phyloP scores from a whole-genome alignment of 1,140 invertebrate genomes.

The Pararge aegeria region DNA sequence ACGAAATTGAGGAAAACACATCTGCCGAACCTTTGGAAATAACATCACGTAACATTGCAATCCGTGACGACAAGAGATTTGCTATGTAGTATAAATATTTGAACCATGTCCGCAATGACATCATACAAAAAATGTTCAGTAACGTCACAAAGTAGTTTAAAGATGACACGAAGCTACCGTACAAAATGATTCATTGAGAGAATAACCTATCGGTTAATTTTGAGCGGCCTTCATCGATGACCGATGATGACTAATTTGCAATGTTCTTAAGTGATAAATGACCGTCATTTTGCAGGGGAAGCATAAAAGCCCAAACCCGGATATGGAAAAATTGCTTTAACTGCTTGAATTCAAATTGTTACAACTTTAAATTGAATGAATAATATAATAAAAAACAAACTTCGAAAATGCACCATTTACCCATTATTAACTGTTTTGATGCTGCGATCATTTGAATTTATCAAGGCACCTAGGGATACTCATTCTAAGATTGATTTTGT shows the following conservation, averaged over 20 bases:
- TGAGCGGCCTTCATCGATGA: constrained; percentile 15
- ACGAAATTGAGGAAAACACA: not conserved
- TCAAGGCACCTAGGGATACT: too few species aligned
- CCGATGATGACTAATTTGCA: constrained; percentile 39
- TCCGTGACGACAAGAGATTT: not conserved
- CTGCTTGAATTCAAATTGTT: constrained; percentile 5
- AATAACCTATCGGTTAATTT: constrained; percentile 25
- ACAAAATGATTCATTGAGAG: constrained; percentile 39
- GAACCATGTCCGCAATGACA: constrained; percentile 44
- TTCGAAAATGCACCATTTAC: too few species aligned
- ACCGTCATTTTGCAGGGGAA: constrained; percentile 13
- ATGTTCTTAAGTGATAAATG: constrained; percentile 32
- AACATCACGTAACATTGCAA: not conserved
- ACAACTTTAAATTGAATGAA: too few species aligned
- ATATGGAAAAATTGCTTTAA: constrained; percentile 13
- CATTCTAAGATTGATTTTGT: too few species aligned
- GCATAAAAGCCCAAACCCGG: constrained; percentile 11
- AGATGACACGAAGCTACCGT: constrained; percentile 31
- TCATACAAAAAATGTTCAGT: constrained; percentile 39
- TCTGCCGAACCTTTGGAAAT: not conserved
- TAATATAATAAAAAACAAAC: too few species aligned
- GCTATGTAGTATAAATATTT: constrained; percentile 12
- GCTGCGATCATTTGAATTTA: too few species aligned
- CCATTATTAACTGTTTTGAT: too few species aligned
- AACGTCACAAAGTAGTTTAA: constrained; percentile 46